Percentiles rank a stretch among this genome's conserved stretches.
These are phyloP conservation scores for Hydriomena furcata DNA, from an alignment of 2,888 invertebrate species.

Conservation along the genomic window DNA sequence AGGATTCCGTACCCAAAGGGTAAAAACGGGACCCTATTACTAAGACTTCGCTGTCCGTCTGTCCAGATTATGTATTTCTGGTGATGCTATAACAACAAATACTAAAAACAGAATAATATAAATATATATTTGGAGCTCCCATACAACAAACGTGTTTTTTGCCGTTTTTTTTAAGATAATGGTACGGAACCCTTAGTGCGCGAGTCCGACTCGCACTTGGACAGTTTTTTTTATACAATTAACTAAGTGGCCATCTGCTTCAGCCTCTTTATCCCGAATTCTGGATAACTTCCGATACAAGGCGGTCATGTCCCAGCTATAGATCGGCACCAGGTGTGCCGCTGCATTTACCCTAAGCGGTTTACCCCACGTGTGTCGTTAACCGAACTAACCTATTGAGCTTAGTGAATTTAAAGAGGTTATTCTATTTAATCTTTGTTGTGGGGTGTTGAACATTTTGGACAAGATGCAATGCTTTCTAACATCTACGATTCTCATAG, in stretches of 20 bases:
- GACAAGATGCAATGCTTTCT: constrained; percentile 7
- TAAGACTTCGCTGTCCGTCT: no score
- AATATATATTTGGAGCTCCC: no score
- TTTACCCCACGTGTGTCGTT: constrained; percentile 55
- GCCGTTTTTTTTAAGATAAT: no score
- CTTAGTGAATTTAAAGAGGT: constrained; percentile 33
- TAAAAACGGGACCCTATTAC: no score
- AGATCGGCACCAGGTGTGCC: constrained; percentile 65
- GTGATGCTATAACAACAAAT: no score
- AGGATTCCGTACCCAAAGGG: no score
- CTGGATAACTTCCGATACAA: constrained; percentile 45
- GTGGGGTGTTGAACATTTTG: neutral
- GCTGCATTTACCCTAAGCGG: constrained; percentile 51
- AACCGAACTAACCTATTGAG: constrained; percentile 46
- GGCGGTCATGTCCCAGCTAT: constrained; percentile 63
- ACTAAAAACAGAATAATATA: no score
- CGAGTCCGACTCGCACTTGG: no score
- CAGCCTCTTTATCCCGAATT: constrained; percentile 17
- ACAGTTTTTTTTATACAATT: constrained; percentile 4
- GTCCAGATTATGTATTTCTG: no score
- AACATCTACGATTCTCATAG: neutral
- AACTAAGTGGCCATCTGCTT: constrained; percentile 14
- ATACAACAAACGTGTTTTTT: no score
- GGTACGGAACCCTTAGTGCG: no score
- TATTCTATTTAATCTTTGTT: constrained; percentile 29